Base-by-base conservation (phyloP, 2,888 invertebrate genomes). In the Agrilus cyanescens region DNA sequence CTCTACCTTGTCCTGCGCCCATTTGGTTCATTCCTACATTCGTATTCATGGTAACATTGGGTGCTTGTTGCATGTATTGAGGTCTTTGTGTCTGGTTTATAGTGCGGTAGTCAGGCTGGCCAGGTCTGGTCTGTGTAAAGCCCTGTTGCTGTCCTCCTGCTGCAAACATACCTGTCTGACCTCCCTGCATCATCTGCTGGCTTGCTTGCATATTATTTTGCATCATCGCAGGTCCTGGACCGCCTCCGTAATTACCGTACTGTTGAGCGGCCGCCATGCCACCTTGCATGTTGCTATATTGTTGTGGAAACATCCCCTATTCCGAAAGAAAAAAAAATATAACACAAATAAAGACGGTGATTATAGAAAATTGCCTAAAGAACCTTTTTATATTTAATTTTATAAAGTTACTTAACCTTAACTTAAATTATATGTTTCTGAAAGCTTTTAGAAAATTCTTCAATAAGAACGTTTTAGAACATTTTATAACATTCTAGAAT, bases 21-120 rank as follows among this genome's bases (percentile, higher is more conserved):
- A 72, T 63, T 48, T 69, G 60, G 48, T 79, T 80, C 77, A 82
- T 81, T 1, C 76, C 70, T 86, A 87, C 86, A 12, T 85, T 85
- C 3, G 79, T 72, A 44, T 83, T 84, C 88, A 88, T 88, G 1
- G 87, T 86, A 2, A 88, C 88, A 61, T 88, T 89, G 2, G 88
- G 87, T 3, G 86, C 82, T 70, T 65, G 65, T 69, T 82, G 82
- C 70, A 82, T 76, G 53, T 82, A 82, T 31, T 78, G 77, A 2
- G 80, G 76, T 31, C 81, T 68, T 2, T 75, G 68, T 43, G 70
- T 73, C 45, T 64, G 63, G 4, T 55, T 54, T 63, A 67, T 62
- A 38, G 60, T 62, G 32, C 65, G 53, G 48, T 66, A 66, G 50
- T 68, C 66, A 1, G 64, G 59, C 45, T 67, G 63, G 16, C 56